A percentile compares a stretch with the other conserved stretches of the same genome.
phyloP scores from a whole-genome alignment of 1,140 invertebrate genomes.

The Gonioctena quinquepunctata region DNA sequence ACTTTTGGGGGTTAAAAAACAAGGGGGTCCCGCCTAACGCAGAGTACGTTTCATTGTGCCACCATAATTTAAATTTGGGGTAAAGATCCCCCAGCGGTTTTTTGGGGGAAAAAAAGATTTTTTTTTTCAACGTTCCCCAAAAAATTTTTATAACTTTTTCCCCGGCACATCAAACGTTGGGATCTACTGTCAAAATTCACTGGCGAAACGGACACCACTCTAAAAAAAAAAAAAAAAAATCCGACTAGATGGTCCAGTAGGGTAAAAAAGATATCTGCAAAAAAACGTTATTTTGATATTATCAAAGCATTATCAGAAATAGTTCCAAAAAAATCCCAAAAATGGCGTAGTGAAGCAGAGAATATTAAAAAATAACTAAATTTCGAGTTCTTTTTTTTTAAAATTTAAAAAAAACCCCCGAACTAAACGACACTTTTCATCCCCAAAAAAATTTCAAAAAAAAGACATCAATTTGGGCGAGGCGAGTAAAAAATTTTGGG shows the following conservation, averaged over 20 bases:
- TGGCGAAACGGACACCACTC: slow-evolving; percentile 14
- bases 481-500: slow-evolving; percentile 16
- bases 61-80: slow-evolving; percentile 15
- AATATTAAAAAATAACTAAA: slow-evolving; percentile 11
- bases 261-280: slow-evolving; percentile 15
- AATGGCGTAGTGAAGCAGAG: slow-evolving; percentile 15
- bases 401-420: no score
- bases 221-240: slow-evolving; percentile 14
- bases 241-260: slow-evolving; percentile 16
- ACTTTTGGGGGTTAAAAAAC: slow-evolving; percentile 32
- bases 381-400: slow-evolving; percentile 1
- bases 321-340: slow-evolving; percentile 15
- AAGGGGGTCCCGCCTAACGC: slow-evolving; percentile 27
- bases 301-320: slow-evolving; percentile 23
- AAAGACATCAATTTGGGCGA: slow-evolving; percentile 14
- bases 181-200: slow-evolving; percentile 22
- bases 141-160: slow-evolving; percentile 21
- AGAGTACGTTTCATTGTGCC: slow-evolving; percentile 22
- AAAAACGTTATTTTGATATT: slow-evolving; percentile 18
- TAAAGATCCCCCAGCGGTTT: not conserved
- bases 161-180: not conserved
- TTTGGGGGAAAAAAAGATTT: not conserved
- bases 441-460: slow-evolving; percentile 14
- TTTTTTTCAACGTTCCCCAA: not conserved
- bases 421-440: slow-evolving; percentile 15